Conservation (phyloP, 2,888 invertebrate genomes). For the Drosophila stalkeri region DNA sequence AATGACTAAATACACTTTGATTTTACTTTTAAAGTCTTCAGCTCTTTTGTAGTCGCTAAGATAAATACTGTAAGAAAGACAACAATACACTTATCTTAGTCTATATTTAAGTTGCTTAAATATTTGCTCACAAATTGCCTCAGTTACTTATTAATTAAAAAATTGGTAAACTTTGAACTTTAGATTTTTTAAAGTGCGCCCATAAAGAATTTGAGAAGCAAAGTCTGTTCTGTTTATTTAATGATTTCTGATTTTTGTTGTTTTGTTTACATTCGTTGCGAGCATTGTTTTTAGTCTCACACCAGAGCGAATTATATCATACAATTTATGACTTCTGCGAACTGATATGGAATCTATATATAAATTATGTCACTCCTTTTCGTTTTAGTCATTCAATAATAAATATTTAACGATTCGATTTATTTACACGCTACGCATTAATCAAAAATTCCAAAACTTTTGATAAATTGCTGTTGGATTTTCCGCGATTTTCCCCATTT, state of each 20-base stretch:
- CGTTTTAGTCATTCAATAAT: not conserved
- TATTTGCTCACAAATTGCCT: not conserved
- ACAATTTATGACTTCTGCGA: not conserved
- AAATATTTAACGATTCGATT: constrained; percentile 1
- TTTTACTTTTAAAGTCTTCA: too few species aligned
- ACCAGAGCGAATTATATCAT: not conserved
- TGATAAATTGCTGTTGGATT: not conserved
- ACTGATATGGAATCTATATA: not conserved
- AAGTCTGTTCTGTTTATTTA: constrained; percentile 2
- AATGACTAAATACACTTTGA: too few species aligned
- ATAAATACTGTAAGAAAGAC: not conserved
- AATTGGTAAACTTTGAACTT: not conserved
- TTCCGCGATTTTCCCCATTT: too few species aligned
- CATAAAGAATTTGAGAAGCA: constrained; percentile 7
- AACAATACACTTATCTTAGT: not conserved
- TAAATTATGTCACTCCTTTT: constrained; percentile 9
- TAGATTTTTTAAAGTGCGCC: not conserved
- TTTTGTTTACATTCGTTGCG: not conserved
- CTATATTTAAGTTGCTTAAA: not conserved
- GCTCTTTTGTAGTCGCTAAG: not conserved
- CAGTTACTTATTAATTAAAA: not conserved
- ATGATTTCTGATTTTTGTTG: not conserved
- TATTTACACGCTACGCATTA: not conserved
- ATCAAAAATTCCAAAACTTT: not conserved
- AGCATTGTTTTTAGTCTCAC: not conserved